Evolutionary conservation across 1,140 invertebrate genomes (phyloP), one percentile per base, ranked within the genome.

Genomic region (Papilio xuthus): DNA sequence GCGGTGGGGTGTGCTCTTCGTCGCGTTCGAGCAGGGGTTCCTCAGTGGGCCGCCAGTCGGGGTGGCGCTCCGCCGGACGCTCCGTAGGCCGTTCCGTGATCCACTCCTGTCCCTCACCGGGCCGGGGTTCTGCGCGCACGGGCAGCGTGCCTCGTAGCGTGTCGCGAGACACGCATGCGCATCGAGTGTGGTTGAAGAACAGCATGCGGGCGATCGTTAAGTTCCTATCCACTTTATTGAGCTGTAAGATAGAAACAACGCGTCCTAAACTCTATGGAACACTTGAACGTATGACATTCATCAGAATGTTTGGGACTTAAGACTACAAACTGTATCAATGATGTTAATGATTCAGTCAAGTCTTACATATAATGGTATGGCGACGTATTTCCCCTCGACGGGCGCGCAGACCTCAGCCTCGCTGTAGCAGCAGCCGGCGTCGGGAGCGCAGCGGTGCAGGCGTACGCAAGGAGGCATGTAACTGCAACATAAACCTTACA

Each of bases 151-250:
- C 87, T 67, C 88, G 89, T 80, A 81, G 81, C 50, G 78, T 94
- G 80, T 90, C 83, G 79, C 93, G 94, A 47, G 95, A 94, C 26
- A 94, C 91, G 86, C 97, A 97, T 44, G 95, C 95, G 88, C 97
- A 97, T 81, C 96, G 95, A 0, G 97, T 97, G 91, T 97, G 96
- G 88, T 97, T 97, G 91, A 95, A 95, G 90, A 97, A 97, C 15
- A 95, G 91, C 79, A 97, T 94, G 69, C 96, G 95, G 78, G 96
- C 96, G 4, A 96, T 94, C 7, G 91, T 92, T 18, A 93, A 94
- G 23, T 84, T 85, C n/a, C 94, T 89, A 18, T 94, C 92, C 10
- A 95, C 86, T 84, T 93, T 95, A 72, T 94, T 94, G 4, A 95
- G 92, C 96, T 96, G 94, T 37, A 95, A 94, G 2, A n/a, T 6